A percentile compares a stretch with the other conserved stretches of the same genome.
Conservation (phyloP, 2,797 vertebrate species). For the Enteromius treurensis region DNA sequence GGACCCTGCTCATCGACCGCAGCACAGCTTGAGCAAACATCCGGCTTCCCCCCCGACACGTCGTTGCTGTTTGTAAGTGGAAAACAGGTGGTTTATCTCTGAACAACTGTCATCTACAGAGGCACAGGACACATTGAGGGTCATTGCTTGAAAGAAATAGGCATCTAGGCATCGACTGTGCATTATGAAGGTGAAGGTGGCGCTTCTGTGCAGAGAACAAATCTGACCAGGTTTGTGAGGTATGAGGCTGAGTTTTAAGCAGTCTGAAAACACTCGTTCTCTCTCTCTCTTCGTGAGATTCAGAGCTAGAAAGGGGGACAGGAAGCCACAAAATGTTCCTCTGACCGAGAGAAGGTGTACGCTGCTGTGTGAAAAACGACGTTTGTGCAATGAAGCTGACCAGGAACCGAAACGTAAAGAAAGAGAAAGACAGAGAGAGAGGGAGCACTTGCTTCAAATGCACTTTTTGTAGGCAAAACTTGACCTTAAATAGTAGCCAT, state of each 20-base stretch:
- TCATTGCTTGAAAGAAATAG: conserved; percentile 56
- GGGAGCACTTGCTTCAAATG: conserved; percentile 59
- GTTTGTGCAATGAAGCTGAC: conserved; percentile 72
- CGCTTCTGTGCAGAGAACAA: conserved; percentile 41
- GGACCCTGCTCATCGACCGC: neutral
- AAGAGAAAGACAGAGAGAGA: conserved; percentile 24
- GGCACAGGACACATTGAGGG: conserved; percentile 34
- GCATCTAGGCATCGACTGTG: conserved; percentile 61
- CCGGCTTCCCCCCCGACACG: neutral
- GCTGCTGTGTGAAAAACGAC: conserved; percentile 67
- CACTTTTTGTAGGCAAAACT: conserved; percentile 70
- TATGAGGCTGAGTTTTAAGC: conserved; percentile 57
- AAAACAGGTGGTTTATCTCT: conserved; percentile 1
- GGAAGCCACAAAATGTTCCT: conserved; percentile 67
- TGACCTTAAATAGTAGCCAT: conserved; percentile 80
- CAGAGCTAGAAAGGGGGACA: conserved; percentile 69
- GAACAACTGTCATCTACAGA: conserved; percentile 14
- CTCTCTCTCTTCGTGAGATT: conserved; percentile 70
- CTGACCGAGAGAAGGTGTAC: conserved; percentile 63
- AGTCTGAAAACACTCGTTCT: conserved; percentile 65
- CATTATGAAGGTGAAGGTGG: conserved; percentile 53
- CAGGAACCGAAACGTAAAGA: conserved; percentile 64
- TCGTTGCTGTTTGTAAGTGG: neutral
- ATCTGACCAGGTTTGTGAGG: conserved; percentile 55
- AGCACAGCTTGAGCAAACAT: conserved; percentile 18